phyloP scores from a whole-genome alignment of 2,888 invertebrate species.

The Scaptomyza flava region DNA sequence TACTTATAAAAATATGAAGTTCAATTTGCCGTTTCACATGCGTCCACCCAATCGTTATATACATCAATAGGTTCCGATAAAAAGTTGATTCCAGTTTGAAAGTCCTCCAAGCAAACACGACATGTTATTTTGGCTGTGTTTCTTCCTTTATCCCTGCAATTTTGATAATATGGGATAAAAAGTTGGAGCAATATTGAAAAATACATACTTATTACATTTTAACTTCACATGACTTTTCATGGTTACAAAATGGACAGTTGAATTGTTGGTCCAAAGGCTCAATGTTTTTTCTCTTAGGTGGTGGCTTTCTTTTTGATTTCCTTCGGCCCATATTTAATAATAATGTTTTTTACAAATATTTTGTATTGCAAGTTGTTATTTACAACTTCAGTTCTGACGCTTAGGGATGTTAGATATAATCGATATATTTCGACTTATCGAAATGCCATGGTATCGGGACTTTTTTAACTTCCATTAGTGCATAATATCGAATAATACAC shows the following conservation, averaged over 20 bases:
- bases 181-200: not conserved
- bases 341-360: not conserved
- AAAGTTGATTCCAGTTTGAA: slow-evolving; percentile 97
- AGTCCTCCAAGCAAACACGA: slow-evolving; percentile 97
- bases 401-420: slow-evolving; percentile 1
- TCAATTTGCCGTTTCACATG: slow-evolving; percentile 97
- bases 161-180: not conserved
- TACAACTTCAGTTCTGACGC: not conserved
- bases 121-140: slow-evolving; percentile 98
- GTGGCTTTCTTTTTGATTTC: slow-evolving; percentile 99
- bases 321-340: slow-evolving; percentile 93
- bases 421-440: not conserved
- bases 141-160: slow-evolving; percentile 94
- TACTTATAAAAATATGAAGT: not conserved
- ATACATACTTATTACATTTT: slow-evolving; percentile 92
- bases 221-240: slow-evolving; percentile 99
- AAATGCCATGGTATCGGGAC: slow-evolving; percentile 1
- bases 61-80: slow-evolving; percentile 99
- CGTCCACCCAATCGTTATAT: slow-evolving; percentile 99
- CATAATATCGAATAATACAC: no score
- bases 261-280: slow-evolving; percentile 97
- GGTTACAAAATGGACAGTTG: slow-evolving; percentile 99
- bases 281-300: slow-evolving; percentile 95
- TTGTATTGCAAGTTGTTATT: not conserved
- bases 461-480: no score